Conservation (phyloP, 2,113 vertebrate species). For the Cheilinus undulatus region DNA sequence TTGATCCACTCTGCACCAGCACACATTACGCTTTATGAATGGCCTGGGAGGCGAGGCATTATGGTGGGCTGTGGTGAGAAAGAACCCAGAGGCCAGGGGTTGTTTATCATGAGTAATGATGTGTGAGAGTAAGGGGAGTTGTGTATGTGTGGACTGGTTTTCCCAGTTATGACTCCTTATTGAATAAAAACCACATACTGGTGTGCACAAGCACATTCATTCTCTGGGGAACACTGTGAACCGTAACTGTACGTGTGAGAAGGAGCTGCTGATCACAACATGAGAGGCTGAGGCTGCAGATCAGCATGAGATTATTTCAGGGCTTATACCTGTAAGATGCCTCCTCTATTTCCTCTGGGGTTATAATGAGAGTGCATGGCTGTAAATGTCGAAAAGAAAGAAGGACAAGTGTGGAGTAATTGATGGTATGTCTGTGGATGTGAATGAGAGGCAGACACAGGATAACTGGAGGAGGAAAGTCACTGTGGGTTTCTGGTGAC, state of each 20-base stretch:
- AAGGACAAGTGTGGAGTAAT: background rate
- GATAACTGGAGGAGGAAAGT: background rate
- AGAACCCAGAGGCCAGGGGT: slow-evolving; percentile 29
- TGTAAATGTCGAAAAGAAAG: background rate
- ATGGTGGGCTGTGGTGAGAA: slow-evolving; percentile 28
- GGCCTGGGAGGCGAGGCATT: slow-evolving; percentile 37
- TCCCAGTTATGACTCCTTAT: background rate
- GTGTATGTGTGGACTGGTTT: slow-evolving; percentile 11
- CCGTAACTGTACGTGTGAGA: slow-evolving; percentile 12
- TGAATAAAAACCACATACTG: background rate
- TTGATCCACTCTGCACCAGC: slow-evolving; percentile 47
- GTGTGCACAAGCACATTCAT: slow-evolving; percentile 13
- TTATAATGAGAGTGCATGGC: slow-evolving; percentile 9
- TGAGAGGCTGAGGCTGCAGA: slow-evolving; percentile 57
- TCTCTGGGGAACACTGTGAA: slow-evolving; percentile 1
- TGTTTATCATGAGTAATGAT: slow-evolving; percentile 46
- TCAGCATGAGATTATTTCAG: slow-evolving; percentile 52
- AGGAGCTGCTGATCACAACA: slow-evolving; percentile 37
- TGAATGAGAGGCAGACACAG: background rate
- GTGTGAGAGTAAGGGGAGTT: background rate
- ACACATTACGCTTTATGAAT: slow-evolving; percentile 56
- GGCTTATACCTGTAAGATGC: slow-evolving; percentile 41
- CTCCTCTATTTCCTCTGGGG: slow-evolving; percentile 42
- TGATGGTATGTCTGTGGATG: background rate
- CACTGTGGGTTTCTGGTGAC: background rate